These are phyloP conservation scores for Chaetoderma sp. DNA, from an alignment of 2,888 invertebrate species.

Conservation along the genomic window DNA sequence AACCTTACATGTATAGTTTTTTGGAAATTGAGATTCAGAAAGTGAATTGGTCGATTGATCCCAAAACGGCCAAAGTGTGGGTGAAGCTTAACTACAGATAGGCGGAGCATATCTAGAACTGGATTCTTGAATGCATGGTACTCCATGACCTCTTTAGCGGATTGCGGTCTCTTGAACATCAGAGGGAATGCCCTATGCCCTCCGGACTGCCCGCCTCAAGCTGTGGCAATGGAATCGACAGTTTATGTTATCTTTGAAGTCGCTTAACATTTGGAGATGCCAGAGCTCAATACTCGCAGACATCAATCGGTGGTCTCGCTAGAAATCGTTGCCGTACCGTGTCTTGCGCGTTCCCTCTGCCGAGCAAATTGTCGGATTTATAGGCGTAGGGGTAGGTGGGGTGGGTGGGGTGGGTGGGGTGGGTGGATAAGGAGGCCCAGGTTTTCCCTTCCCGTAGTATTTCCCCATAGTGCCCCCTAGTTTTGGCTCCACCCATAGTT, in stretches of 20 bases:
- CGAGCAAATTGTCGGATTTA: slow-evolving; percentile 28
- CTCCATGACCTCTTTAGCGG: no score
- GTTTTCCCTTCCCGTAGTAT: slow-evolving; percentile 19
- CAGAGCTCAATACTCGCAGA: slow-evolving; percentile 9
- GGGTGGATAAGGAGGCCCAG: slow-evolving; percentile 17
- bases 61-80: no score
- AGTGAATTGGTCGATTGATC: no score
- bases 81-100: no score
- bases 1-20: no score
- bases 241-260: slow-evolving; percentile 20
- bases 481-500: no score
- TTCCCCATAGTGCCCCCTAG: no score
- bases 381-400: slow-evolving; percentile 42
- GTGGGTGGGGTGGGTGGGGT: slow-evolving; percentile 29
- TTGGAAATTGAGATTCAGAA: no score
- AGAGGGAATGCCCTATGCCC: not conserved
- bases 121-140: no score
- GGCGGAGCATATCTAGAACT: no score
- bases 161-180: no score
- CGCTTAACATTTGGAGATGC: slow-evolving; percentile 4
- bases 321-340: slow-evolving; percentile 32
- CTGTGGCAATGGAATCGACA: slow-evolving; percentile 17
- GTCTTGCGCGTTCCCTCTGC: slow-evolving; percentile 17
- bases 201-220: slow-evolving; percentile 6
- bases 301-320: slow-evolving; percentile 31